Evolutionary conservation across 1,140 invertebrate species (phyloP).

Genomic region (Drosophila auraria): DNA sequence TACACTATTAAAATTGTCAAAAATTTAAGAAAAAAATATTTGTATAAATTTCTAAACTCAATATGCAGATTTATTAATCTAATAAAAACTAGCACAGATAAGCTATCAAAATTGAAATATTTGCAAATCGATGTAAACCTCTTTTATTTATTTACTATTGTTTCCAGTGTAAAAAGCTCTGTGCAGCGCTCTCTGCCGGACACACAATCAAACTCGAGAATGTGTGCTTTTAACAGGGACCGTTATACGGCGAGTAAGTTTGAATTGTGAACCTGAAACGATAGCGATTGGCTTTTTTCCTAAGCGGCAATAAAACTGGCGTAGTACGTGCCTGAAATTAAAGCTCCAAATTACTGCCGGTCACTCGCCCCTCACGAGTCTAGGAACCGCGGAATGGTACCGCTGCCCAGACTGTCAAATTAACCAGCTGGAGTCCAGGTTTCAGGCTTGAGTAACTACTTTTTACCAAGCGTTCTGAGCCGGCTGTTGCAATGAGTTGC

Average conservation of each 20-base stretch:
- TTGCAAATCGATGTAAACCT: too few species aligned
- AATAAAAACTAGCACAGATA: too few species aligned
- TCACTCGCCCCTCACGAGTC: constrained; percentile 11
- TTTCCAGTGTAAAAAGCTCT: constrained; percentile 9
- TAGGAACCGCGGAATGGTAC: constrained; percentile 17
- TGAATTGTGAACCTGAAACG: constrained; percentile 2
- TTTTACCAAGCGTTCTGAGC: constrained; percentile 17
- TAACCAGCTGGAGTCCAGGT: constrained; percentile 6
- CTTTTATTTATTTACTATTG: too few species aligned
- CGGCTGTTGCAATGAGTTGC: constrained; percentile 42
- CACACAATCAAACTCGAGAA: background rate
- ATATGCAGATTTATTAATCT: too few species aligned
- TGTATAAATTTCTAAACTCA: too few species aligned
- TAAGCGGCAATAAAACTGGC: constrained; percentile 19
- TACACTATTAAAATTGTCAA: too few species aligned
- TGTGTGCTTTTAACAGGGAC: background rate
- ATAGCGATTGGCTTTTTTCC: background rate
- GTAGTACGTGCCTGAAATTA: constrained; percentile 12
- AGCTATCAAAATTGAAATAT: too few species aligned
- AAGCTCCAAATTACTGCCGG: constrained; percentile 7
- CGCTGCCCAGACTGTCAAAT: constrained; percentile 7
- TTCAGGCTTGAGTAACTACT: constrained; percentile 8
- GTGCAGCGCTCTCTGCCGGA: constrained; percentile 16
- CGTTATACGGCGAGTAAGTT: background rate
- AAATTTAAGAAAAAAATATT: too few species aligned